Evolutionary conservation across 2,113 vertebrate genomes (phyloP).

Genomic region (Thinocorus orbignyianus): DNA sequence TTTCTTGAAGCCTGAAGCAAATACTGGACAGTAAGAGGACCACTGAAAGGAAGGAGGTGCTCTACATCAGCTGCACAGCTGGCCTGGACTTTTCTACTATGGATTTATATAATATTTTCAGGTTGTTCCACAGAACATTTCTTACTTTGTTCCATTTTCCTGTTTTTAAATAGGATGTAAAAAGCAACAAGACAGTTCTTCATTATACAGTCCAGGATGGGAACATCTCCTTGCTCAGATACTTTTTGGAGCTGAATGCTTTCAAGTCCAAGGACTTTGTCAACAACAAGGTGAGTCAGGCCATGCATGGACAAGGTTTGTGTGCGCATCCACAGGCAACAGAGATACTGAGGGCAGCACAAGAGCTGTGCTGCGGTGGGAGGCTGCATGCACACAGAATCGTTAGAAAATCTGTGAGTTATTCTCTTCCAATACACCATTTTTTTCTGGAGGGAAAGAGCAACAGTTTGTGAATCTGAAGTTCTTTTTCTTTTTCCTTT

Average conservation of each 20-base stretch:
- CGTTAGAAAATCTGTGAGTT: background rate
- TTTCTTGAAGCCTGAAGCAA: background rate
- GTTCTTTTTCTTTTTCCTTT: too few relatives aligned
- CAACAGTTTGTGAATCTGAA: background rate
- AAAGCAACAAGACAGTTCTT: conserved; percentile 61
- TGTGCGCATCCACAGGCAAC: background rate
- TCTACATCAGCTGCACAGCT: background rate
- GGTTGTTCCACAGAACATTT: background rate
- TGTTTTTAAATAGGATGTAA: conserved; percentile 45
- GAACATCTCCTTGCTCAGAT: conserved; percentile 39
- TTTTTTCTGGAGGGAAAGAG: background rate
- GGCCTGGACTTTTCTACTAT: background rate
- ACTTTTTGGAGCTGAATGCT: conserved; percentile 53
- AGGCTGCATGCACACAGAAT: background rate
- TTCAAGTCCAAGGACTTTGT: conserved; percentile 34
- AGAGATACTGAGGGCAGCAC: background rate
- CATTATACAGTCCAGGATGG: conserved; percentile 51
- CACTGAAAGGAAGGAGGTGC: background rate
- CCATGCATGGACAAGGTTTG: background rate
- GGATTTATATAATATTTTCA: background rate
- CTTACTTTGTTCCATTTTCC: background rate
- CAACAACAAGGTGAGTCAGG: conserved; percentile 40
- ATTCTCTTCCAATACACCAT: background rate
- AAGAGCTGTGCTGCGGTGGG: background rate
- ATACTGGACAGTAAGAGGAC: background rate